Evolutionary conservation across 2,797 vertebrate genomes (phyloP).

Genomic region (Orientallactaga sibirica): DNA sequence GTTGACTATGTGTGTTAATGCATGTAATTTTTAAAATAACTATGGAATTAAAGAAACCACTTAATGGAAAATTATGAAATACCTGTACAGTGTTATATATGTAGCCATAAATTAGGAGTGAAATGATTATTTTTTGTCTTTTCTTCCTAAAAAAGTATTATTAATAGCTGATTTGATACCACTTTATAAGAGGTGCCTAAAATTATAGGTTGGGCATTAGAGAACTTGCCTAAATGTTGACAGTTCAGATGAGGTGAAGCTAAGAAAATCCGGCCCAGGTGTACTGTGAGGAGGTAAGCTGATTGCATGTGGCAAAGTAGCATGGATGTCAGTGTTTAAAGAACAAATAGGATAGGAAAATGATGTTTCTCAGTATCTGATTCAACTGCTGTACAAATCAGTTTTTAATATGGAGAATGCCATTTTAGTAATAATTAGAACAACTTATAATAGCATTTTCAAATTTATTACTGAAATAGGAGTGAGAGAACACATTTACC

Average conservation of each 20-base stretch:
- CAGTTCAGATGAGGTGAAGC: not conserved
- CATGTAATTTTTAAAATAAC: not conserved
- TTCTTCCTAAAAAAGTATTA: not conserved
- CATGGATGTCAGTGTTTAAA: not conserved
- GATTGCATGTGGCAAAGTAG: not conserved
- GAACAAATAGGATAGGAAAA: not conserved
- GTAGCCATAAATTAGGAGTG: not conserved
- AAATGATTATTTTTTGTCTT: not conserved
- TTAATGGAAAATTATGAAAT: not conserved
- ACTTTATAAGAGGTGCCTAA: not conserved
- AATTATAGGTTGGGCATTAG: not conserved
- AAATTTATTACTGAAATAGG: constrained; percentile 47
- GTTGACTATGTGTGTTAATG: constrained; percentile 4
- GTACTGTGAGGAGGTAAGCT: not conserved
- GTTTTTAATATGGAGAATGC: not conserved
- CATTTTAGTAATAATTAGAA: constrained; percentile 25
- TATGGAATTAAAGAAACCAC: not conserved
- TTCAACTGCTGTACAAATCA: not conserved
- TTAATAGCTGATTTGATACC: not conserved
- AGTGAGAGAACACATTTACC: constrained; percentile 4
- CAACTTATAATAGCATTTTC: not conserved
- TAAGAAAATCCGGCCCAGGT: not conserved
- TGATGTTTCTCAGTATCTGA: not conserved
- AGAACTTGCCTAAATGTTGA: not conserved
- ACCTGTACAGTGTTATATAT: not conserved